Percentiles rank a stretch among this genome's conserved stretches.
phyloP scores from a whole-genome alignment of 2,797 vertebrate genomes.

The Helarctos malayanus region DNA sequence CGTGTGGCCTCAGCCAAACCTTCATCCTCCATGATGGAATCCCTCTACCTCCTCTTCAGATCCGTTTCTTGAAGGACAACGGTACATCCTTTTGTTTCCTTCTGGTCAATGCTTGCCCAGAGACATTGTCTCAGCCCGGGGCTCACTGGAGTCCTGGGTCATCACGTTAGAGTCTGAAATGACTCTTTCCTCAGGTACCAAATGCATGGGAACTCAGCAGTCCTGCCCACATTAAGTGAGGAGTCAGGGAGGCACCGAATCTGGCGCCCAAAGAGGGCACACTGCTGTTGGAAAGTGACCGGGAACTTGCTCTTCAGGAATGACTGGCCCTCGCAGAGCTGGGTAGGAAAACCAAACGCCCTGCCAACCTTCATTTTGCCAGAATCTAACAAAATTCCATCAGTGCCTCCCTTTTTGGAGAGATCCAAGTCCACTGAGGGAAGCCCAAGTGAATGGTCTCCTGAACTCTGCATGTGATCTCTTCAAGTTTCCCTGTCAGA shows the following conservation, averaged over 20 bases:
- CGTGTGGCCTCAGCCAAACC: not conserved
- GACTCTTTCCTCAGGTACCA: not conserved
- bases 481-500: conserved; percentile 59
- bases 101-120: not conserved
- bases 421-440: not conserved
- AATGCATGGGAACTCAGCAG: not conserved
- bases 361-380: not conserved
- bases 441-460: not conserved
- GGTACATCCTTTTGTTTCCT: conserved; percentile 37
- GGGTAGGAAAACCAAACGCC: conserved; percentile 23
- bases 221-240: not conserved
- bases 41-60: not conserved
- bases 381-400: not conserved
- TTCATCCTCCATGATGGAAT: not conserved
- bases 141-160: not conserved
- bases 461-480: not conserved
- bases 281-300: not conserved
- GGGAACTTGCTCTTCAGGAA: not conserved
- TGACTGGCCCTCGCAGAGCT: conserved; percentile 16
- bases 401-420: conserved; percentile 43
- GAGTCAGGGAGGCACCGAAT: not conserved
- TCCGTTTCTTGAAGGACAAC: conserved; percentile 31
- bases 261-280: not conserved
- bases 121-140: not conserved
- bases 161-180: not conserved